phyloP scores from a whole-genome alignment of 92 coral and sea anemone species.

The Meandrina meandrites region DNA sequence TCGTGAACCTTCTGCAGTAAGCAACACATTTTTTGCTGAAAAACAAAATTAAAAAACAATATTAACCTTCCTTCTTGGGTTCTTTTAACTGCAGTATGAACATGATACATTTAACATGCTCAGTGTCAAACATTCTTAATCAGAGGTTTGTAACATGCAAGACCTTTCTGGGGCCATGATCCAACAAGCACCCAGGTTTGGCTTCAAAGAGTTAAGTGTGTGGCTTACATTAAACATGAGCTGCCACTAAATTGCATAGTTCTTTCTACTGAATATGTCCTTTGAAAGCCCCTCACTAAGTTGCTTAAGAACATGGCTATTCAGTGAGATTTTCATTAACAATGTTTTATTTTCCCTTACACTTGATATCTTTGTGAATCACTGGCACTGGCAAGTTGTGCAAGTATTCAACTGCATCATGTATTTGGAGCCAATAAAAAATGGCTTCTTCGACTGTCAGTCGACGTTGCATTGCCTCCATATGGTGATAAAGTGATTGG shows the following conservation, averaged over 20 bases:
- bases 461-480: constrained; percentile 1
- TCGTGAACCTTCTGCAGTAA: constrained; percentile 56
- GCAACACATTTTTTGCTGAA: constrained; percentile 81
- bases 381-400: constrained; percentile 51
- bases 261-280: not conserved
- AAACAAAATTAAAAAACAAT: not conserved
- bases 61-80: no score
- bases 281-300: no score
- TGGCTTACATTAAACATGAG: not conserved
- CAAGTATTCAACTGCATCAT: constrained; percentile 61
- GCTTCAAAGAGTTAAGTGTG: not conserved
- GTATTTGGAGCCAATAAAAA: constrained; percentile 73
- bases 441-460: constrained; percentile 63
- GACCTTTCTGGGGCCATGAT: not conserved
- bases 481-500: not conserved
- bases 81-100: no score
- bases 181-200: not conserved
- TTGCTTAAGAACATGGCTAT: not conserved
- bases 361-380: constrained; percentile 89
- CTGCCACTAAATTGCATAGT: not conserved
- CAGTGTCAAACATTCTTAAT: not conserved
- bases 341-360: constrained; percentile 33
- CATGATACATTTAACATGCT: not conserved
- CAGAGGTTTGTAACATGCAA: not conserved
- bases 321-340: not conserved